Conservation (phyloP, 2,888 invertebrate genomes). For the Pachycephus smyrnensis region DNA sequence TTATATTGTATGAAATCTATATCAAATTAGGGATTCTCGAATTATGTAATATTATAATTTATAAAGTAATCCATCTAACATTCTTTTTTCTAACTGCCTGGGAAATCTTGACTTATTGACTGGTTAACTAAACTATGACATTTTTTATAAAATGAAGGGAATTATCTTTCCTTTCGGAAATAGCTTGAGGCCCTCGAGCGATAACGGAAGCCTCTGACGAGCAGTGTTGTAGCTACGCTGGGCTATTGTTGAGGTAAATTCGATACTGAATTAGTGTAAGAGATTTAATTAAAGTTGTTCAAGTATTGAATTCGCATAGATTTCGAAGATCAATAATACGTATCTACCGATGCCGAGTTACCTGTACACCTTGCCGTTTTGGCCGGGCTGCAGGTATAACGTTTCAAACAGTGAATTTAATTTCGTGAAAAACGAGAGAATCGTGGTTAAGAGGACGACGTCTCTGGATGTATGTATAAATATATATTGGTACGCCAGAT, state of each 20-base stretch:
- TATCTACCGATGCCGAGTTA: not conserved
- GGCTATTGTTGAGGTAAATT: conserved; percentile 17
- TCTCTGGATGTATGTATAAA: not conserved
- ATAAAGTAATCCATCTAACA: not conserved
- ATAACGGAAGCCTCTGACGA: not conserved
- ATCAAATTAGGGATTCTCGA: too few species aligned
- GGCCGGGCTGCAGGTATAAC: not conserved
- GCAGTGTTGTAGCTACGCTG: not conserved
- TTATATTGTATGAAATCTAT: not conserved
- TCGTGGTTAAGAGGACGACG: not conserved
- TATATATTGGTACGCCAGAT: too few species aligned
- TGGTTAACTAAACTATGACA: not conserved
- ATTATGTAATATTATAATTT: not conserved
- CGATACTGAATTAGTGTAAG: conserved; percentile 21
- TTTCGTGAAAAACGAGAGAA: not conserved
- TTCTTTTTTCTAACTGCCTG: not conserved
- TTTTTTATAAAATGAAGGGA: not conserved
- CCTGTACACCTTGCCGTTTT: not conserved
- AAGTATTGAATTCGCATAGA: conserved; percentile 14
- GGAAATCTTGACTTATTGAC: not conserved
- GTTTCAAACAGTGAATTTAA: not conserved
- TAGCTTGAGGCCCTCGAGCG: not conserved
- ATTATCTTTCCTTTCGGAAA: not conserved
- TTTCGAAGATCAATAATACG: not conserved
- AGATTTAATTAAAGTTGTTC: conserved; percentile 23